phyloP scores from a whole-genome alignment of 1,140 invertebrate species.

The Drosophila lini region DNA sequence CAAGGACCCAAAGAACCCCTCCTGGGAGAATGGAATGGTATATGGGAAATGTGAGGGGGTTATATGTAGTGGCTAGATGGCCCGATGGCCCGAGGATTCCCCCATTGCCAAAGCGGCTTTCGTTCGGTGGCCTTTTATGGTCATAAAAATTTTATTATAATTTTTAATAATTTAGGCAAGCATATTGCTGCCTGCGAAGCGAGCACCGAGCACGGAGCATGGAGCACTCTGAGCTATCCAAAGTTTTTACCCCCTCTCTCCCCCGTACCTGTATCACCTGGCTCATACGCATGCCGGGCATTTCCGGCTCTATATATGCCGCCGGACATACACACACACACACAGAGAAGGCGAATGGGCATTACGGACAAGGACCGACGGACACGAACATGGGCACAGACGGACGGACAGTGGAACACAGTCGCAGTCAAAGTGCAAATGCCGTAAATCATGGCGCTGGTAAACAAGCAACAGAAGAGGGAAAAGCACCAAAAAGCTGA shows the following conservation, averaged over 20 bases:
- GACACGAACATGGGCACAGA: conserved; percentile 18
- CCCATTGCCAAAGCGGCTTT: conserved; percentile 27
- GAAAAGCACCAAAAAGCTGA: conserved; percentile 1
- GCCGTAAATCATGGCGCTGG: conserved; percentile 73
- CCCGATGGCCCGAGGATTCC: conserved; percentile 1
- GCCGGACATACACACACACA: conserved; percentile 13
- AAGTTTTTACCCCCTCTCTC: conserved; percentile 10
- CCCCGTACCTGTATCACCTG: conserved; percentile 33
- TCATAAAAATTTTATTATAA: conserved; percentile 80
- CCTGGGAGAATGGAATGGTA: conserved; percentile 8
- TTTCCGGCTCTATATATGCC: conserved; percentile 51
- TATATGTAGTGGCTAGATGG: conserved; percentile 7
- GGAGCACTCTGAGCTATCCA: conserved; percentile 18
- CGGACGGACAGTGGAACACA: conserved; percentile 27
- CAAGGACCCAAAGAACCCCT: conserved; percentile 20
- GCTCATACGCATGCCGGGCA: conserved; percentile 56
- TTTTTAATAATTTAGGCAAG: conserved; percentile 76
- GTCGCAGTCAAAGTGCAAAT: conserved; percentile 67
- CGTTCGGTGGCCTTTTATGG: conserved; percentile 62
- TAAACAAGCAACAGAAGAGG: conserved; percentile 63
- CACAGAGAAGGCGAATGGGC: conserved; percentile 3
- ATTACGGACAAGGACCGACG: conserved; percentile 21
- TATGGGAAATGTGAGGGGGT: not conserved
- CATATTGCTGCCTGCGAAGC: conserved; percentile 51
- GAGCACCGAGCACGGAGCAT: conserved; percentile 2